A percentile compares a stretch with the other conserved stretches of the same genome.
Conservation (phyloP, 1,140 invertebrate genomes). For the Neodiprion fabricii region DNA sequence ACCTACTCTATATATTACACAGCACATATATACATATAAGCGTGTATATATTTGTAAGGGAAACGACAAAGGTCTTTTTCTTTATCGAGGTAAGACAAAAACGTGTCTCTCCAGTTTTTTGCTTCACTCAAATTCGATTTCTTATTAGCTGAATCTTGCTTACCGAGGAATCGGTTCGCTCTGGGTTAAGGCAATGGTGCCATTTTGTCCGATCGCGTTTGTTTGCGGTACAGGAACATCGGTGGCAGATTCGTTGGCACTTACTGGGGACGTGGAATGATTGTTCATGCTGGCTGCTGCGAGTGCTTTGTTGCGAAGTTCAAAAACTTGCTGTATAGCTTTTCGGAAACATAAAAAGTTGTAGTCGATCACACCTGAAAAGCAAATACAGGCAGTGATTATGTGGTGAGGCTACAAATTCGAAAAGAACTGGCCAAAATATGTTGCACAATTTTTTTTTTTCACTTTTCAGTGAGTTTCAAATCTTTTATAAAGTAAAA, state of each 20-base stretch:
- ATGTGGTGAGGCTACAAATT: not conserved
- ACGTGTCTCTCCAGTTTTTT: not conserved
- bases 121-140: too few relatives aligned
- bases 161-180: constrained; percentile 37
- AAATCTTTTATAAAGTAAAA: too few relatives aligned
- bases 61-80: not conserved
- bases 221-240: constrained; percentile 40
- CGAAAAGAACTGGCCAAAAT: constrained; percentile 3
- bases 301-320: constrained; percentile 72
- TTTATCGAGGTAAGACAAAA: not conserved
- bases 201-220: constrained; percentile 45
- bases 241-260: constrained; percentile 45
- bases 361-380: constrained; percentile 92
- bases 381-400: constrained; percentile 40
- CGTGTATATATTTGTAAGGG: not conserved
- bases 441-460: not conserved
- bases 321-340: constrained; percentile 91
- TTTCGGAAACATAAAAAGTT: constrained; percentile 95
- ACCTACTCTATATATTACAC: too few relatives aligned
- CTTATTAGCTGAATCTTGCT: too few relatives aligned
- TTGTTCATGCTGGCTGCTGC: constrained; percentile 46
- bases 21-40: too few relatives aligned
- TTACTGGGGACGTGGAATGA: constrained; percentile 52
- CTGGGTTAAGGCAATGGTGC: constrained; percentile 49
- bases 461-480: too few relatives aligned